Evolutionary conservation across 1,140 invertebrate genomes (phyloP), one percentile per base, ranked within the genome.

Genomic region (Plectrocnemia conspersa): DNA sequence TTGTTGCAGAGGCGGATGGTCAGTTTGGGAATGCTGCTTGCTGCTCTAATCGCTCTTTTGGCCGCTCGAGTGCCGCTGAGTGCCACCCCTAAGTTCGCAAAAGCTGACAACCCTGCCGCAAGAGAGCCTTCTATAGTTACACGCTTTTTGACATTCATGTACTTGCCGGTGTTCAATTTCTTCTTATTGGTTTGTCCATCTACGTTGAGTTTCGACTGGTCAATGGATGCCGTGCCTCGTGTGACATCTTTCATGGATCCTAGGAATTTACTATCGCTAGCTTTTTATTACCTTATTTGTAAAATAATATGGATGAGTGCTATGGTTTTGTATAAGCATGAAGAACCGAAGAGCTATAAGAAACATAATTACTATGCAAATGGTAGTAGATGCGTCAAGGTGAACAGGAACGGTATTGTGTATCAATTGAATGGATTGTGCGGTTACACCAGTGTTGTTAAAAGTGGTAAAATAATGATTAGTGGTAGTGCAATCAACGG

Each of bases 131-230:
- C 82, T 1, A 67, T 81, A 13, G 69, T 86, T 45, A 85, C 86
- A 13, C 77, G 89, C 36, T 73, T 85, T 16, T 77, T 93, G 45
- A 97, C 92, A 6, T 95, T 95, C 70, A 73, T 83, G 52, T 94
- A 92, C 67, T 79, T 97, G 40, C 92, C 92, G 1, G 83, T 86
- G 3, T 87, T 93, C 61, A 95, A 94, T 70, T 83, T 90, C 55
- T 79, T 81, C 64, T 80, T 97, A 61, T 70, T 97, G 21, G 65
- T 94, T 1, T 90, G 82, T 64, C 93, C 93, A 6, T 80, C 81
- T 58, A 82, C 82, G 38, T 73, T 97, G 22, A 93, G 91, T 67
- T 96, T 94, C 68, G 93, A 97, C 67, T 97, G 93, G 93, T 92
- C 91, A 2, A 96, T 96, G 93, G 91, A 93, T 61, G 84, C 92